Conservation (phyloP, 2,113 vertebrate species). For the Martes martes region DNA sequence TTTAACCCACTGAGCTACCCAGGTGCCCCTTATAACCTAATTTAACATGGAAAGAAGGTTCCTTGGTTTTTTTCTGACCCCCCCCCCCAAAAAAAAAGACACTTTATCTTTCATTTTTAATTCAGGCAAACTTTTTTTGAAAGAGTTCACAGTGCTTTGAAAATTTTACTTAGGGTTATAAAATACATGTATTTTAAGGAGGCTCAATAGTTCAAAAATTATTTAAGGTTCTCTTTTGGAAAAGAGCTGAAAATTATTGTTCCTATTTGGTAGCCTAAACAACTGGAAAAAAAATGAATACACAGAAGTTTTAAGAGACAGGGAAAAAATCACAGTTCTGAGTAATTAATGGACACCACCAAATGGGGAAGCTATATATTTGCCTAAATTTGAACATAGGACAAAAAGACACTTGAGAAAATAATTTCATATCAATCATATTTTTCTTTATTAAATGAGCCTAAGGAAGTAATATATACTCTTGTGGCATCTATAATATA, state of each 20-base stretch:
- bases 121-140: background rate
- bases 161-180: background rate
- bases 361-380: background rate
- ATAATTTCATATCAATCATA: background rate
- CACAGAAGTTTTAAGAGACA: background rate
- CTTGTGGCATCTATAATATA: background rate
- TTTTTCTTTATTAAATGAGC: slow-evolving; percentile 3
- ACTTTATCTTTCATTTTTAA: slow-evolving; percentile 2
- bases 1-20: too few species aligned
- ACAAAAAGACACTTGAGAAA: background rate
- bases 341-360: background rate
- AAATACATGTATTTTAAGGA: slow-evolving; percentile 4
- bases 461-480: background rate
- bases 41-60: background rate
- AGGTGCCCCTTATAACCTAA: too few species aligned
- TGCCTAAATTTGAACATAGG: background rate
- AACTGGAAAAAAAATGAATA: background rate
- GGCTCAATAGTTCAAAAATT: background rate
- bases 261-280: background rate
- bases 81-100: background rate
- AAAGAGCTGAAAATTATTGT: background rate
- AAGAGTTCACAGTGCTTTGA: background rate
- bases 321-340: background rate
- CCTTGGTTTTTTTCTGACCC: background rate
- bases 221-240: background rate